Base-by-base conservation (phyloP, 2,888 invertebrate species). In the Rhagium mordax region DNA sequence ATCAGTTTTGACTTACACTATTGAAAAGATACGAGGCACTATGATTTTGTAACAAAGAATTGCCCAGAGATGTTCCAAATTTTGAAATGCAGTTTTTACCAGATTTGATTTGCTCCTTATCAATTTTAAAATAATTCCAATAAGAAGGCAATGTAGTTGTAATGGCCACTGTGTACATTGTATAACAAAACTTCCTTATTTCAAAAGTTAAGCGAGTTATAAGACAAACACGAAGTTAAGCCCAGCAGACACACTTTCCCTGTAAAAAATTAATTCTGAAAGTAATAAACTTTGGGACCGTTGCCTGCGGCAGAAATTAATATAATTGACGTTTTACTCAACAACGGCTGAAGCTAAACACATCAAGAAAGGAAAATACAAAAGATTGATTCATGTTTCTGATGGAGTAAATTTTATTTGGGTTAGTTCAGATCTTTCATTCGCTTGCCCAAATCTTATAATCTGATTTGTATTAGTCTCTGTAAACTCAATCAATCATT, bases 361-460 rank as follows among this genome's bases (percentile, higher is more conserved):
- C 16, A 57, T 64, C 49, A 33, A 51, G 51, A 65, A 53, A 18
- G 51, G 48, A 65, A 65, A 51, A 18, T 21, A 65, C 33, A 13
- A 65, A 65, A 53, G 65, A 65, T 65, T 65, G 51, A 65, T 65
- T 65, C 65, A 53, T 53, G 53, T 65, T 65, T 65, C 33, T 65
- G 53, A 65, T 27, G 53, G 53, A 48, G 53, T 65, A 65, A 65
- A 65, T 65, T 53, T 29, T 65, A 65, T 65, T 65, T 65, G 53
- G 65, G 51, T 65, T 65, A 65, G 51, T 65, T 53, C 48, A 21
- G 48, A 53, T 16, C 18, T 65, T 29, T 62, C 20, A 21, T 48
- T 62, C 48, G 33, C 33, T 33, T 33, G 27, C 16, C 27, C 10
- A 49, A 29, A 64, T 49, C 64, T 65, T 65, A 55, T 53, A 48